Conservation (phyloP, 2,797 vertebrate species). For the Mormyrops attenuatus region DNA sequence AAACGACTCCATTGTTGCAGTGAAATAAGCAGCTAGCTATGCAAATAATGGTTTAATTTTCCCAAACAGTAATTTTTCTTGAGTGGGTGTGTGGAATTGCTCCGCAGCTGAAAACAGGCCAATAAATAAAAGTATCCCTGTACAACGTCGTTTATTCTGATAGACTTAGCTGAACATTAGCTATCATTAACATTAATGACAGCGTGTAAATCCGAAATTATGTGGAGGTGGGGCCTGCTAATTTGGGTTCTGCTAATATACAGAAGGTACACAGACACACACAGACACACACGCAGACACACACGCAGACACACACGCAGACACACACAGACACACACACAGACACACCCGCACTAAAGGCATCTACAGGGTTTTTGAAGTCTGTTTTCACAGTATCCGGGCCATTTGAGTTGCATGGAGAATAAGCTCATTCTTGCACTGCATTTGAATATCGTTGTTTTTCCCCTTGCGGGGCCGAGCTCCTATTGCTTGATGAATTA, state of each 20-base stretch:
- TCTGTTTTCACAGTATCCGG: not conserved
- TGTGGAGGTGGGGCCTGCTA: not conserved
- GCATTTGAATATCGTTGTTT: not conserved
- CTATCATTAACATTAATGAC: not conserved
- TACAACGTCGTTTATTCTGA: not conserved
- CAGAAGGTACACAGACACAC: not conserved
- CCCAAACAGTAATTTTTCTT: slow-evolving; percentile 15
- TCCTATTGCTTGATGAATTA: slow-evolving; percentile 40
- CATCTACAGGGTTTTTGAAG: not conserved
- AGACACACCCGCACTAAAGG: not conserved
- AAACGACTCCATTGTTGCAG: slow-evolving; percentile 13
- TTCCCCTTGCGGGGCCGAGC: slow-evolving; percentile 32
- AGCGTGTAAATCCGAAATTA: not conserved
- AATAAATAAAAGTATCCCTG: not conserved
- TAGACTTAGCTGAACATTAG: not conserved
- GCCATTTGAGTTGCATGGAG: not conserved
- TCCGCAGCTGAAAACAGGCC: not conserved
- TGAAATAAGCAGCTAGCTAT: slow-evolving; percentile 18
- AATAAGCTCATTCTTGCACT: not conserved
- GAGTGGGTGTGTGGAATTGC: slow-evolving; percentile 7
- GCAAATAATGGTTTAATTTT: slow-evolving; percentile 16
- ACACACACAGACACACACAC: not conserved
- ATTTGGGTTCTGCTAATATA: not conserved
- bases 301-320: no score
- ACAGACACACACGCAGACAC: no score